Base-by-base conservation (phyloP, 1,140 invertebrate species). In the Delia radicum region DNA sequence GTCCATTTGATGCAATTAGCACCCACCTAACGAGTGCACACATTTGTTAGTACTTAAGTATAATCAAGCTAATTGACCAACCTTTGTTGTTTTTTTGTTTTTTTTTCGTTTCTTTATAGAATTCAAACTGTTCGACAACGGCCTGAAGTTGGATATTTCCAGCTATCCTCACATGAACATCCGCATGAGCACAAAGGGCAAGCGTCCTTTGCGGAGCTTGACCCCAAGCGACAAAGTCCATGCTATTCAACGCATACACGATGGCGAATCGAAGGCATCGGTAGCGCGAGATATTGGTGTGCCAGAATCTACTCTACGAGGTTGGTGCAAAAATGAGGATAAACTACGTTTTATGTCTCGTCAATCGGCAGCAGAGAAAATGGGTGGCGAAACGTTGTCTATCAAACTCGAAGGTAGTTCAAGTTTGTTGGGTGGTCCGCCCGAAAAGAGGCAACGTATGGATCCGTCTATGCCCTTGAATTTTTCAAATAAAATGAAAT, bases 301-400 rank as follows among this genome's bases (percentile, higher is more conserved):
- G 0, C 93, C 94, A 0, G 94, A 95, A 82, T 94, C 93, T 0
- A 95, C 93, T 0, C 85, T 95, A 1, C 88, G 94, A 0, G 93
- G 94, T 21, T 95, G 94, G 94, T 95, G 93, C 86, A 95, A 95
- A 81, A 93, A 93, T 78, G 92, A 94, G 80, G 90, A 92, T 76
- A 94, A 94, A 80, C 89, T 94, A 1, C 89, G 91, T 1, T 91
- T 90, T 65, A 91, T 93, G 88, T 91, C 91, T 0, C 87, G 90
- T 12, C 90, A 91, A 75, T 92, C 91, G 4, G 89, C 89, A 0
- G 90, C 91, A 0, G 91, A 91, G 74, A 91, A 85, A 74, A 78
- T 85, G 27, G 81, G 81, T 74, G 79, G 79, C 62, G 82, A 83
- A 74, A 76, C 80, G n/a, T 42, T 86, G 26, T 77, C 71, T 1